These are phyloP conservation scores for Drosophila sucinea DNA, from an alignment of 1,140 invertebrate species.

Conservation along the genomic window DNA sequence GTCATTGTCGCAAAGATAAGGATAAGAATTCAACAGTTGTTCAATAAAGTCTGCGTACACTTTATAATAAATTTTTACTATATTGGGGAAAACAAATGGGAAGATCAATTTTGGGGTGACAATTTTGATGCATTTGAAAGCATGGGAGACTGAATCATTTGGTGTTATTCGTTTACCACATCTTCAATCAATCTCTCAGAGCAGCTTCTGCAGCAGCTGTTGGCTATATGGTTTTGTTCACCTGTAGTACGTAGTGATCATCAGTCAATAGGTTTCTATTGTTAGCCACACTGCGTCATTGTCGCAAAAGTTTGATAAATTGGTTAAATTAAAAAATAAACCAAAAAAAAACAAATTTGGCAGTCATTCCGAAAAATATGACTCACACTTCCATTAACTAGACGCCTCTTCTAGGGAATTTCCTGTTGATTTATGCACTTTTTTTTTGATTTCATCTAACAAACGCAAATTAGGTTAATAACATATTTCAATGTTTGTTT, in stretches of 20 bases:
- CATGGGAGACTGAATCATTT: no score
- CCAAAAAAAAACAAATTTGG: neutral
- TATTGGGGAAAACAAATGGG: no score
- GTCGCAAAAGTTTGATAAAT: conserved; percentile 6
- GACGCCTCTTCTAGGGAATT: conserved; percentile 14
- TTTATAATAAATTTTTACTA: neutral
- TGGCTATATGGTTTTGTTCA: no score
- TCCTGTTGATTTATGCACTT: conserved; percentile 2
- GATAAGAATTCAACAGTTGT: conserved; percentile 36
- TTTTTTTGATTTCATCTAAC: conserved; percentile 5
- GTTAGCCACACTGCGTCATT: neutral
- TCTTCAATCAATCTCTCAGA: no score
- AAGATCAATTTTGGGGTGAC: no score
- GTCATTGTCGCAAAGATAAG: conserved; percentile 45
- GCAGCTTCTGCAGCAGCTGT: neutral
- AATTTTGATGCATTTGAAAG: no score
- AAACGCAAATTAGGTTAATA: conserved; percentile 74
- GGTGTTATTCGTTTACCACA: no score
- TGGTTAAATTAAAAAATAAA: conserved; percentile 1
- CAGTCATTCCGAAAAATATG: neutral
- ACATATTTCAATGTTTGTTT: conserved; percentile 62
- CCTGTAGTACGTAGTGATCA: no score
- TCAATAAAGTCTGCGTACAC: neutral
- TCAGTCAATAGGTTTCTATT: neutral
- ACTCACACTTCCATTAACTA: conserved; percentile 37